phyloP scores from a whole-genome alignment of 2,888 invertebrate species.

The Agrotis exclamationis region DNA sequence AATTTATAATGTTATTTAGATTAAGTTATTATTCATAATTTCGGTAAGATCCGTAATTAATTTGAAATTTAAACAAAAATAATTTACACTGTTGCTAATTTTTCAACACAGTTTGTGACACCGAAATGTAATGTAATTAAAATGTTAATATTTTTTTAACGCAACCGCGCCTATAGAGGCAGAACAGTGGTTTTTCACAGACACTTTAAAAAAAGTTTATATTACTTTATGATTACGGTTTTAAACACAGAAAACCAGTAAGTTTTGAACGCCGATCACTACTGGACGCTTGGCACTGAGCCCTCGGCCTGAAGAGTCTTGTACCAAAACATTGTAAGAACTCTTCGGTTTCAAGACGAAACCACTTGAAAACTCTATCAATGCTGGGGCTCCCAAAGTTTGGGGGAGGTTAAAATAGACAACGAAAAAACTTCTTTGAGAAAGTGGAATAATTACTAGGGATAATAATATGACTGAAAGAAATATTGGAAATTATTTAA shows the following conservation, averaged over 20 bases:
- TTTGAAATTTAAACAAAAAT: not conserved
- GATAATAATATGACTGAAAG: too few relatives aligned
- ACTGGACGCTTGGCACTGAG: slow-evolving; percentile 19
- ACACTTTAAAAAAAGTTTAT: not conserved
- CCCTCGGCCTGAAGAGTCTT: slow-evolving; percentile 11
- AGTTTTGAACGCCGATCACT: not conserved
- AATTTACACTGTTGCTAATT: not conserved
- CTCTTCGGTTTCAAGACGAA: slow-evolving; percentile 48
- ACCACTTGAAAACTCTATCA: slow-evolving; percentile 54
- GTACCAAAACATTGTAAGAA: slow-evolving; percentile 65
- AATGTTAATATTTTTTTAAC: too few relatives aligned
- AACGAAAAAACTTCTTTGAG: not conserved
- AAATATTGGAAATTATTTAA: too few relatives aligned
- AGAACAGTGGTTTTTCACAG: not conserved
- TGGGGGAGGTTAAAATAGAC: not conserved
- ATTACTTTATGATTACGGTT: not conserved
- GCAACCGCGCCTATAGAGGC: not conserved
- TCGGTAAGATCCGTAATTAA: not conserved
- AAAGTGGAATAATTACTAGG: not conserved
- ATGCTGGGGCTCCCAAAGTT: slow-evolving; percentile 49
- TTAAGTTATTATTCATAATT: not conserved
- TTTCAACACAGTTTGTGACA: not conserved
- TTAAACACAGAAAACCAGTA: not conserved
- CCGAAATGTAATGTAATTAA: too few relatives aligned
- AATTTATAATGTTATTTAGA: not conserved